phyloP scores from a whole-genome alignment of 2,888 invertebrate genomes.

The Archips xylosteana region DNA sequence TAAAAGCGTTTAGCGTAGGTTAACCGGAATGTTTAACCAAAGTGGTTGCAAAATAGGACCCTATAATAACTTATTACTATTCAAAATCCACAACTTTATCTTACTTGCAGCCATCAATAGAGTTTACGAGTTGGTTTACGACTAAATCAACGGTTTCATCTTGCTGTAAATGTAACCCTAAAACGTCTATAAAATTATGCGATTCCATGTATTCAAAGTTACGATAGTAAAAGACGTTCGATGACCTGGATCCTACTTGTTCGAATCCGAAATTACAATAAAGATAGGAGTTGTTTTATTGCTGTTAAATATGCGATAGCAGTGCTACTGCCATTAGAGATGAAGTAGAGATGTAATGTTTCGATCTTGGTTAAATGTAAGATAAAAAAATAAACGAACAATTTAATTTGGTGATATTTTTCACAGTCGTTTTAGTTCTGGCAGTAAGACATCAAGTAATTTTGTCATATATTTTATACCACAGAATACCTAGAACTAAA shows the following conservation, averaged over 20 bases:
- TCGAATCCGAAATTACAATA: constrained; percentile 38
- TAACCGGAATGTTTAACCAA: constrained; percentile 17
- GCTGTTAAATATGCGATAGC: constrained; percentile 36
- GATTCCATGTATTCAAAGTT: constrained; percentile 65
- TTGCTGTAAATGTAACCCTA: constrained; percentile 72
- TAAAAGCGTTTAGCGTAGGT: constrained; percentile 35
- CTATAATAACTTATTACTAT: constrained; percentile 51
- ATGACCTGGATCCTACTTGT: constrained; percentile 37
- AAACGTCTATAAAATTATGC: constrained; percentile 74
- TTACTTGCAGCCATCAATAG: constrained; percentile 67
- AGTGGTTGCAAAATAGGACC: constrained; percentile 29
- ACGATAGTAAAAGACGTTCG: constrained; percentile 59
- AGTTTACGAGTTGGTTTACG: constrained; percentile 73
- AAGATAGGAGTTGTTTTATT: constrained; percentile 40
- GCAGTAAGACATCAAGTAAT: not conserved
- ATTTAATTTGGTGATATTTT: not conserved
- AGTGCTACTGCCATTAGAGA: constrained; percentile 23
- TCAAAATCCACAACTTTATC: constrained; percentile 70
- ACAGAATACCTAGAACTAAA: too few species aligned
- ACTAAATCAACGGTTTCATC: constrained; percentile 78
- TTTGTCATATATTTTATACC: not conserved
- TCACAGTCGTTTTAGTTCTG: not conserved
- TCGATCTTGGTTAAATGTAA: not conserved
- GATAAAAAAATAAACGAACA: not conserved
- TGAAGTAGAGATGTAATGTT: constrained; percentile 5